These are phyloP conservation scores for Microcebus tavaratra DNA, from an alignment of 2,113 vertebrate genomes.

Conservation along the genomic window DNA sequence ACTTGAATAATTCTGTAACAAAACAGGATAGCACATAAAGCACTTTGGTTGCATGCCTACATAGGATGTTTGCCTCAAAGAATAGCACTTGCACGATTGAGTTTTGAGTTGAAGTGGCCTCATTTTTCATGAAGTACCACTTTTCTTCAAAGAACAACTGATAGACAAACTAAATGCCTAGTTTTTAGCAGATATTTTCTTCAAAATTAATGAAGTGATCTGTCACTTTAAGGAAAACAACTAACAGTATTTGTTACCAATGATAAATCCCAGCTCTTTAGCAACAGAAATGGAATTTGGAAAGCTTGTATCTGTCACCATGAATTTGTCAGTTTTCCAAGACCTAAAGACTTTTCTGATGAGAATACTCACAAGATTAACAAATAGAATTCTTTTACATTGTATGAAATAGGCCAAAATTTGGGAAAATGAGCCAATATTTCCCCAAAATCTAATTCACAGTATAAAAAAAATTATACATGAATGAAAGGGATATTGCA, in stretches of 20 bases:
- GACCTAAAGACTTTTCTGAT: neutral
- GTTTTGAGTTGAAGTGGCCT: no score
- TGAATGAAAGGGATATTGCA: neutral
- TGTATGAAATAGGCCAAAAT: neutral
- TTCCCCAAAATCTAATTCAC: neutral
- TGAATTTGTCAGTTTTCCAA: neutral
- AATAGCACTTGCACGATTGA: neutral
- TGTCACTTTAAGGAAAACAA: constrained; percentile 23
- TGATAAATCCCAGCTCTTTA: neutral
- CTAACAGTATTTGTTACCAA: neutral
- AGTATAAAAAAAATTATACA: neutral
- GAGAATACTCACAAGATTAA: neutral
- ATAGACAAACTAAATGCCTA: neutral
- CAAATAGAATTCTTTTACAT: neutral
- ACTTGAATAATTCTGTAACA: neutral
- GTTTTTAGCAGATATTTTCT: neutral
- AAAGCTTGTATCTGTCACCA: neutral
- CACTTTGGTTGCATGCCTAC: neutral
- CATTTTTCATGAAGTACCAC: neutral
- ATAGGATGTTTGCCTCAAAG: neutral
- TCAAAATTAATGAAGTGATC: neutral
- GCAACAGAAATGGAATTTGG: neutral
- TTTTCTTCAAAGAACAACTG: neutral
- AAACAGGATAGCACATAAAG: neutral
- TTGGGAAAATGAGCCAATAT: neutral